phyloP scores from a whole-genome alignment of 1,140 invertebrate genomes.

The Lethocerus indicus region DNA sequence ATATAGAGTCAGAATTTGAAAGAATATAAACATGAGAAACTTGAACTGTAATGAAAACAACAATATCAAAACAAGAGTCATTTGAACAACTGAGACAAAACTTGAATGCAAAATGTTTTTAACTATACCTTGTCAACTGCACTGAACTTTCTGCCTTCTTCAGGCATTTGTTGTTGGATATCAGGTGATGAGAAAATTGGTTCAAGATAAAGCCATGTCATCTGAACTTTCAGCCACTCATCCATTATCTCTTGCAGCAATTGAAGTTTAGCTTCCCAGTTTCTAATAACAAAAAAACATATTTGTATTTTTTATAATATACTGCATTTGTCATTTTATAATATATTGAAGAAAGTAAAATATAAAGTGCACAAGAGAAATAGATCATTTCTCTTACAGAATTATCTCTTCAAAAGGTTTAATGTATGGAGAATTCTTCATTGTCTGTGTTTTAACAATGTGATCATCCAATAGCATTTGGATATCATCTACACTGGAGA shows the following conservation, averaged over 20 bases:
- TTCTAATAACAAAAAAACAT: slow-evolving; percentile 26
- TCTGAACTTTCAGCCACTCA: slow-evolving; percentile 90
- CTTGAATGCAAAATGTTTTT: not conserved
- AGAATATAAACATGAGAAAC: too few relatives aligned
- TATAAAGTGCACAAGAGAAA: too few relatives aligned
- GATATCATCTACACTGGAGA: slow-evolving; percentile 86
- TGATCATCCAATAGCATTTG: slow-evolving; percentile 92
- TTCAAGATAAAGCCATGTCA: slow-evolving; percentile 93
- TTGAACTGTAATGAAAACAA: too few relatives aligned
- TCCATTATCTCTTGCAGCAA: slow-evolving; percentile 82
- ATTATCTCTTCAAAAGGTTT: slow-evolving; percentile 80
- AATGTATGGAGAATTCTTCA: slow-evolving; percentile 93
- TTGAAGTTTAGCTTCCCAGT: slow-evolving; percentile 62
- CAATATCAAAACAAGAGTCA: slow-evolving; percentile 12
- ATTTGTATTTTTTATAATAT: not conserved
- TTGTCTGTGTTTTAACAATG: slow-evolving; percentile 91
- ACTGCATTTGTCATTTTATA: not conserved
- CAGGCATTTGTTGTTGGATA: slow-evolving; percentile 83
- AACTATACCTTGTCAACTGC: slow-evolving; percentile 66
- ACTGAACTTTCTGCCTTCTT: slow-evolving; percentile 74
- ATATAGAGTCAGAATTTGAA: too few relatives aligned
- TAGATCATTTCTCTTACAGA: slow-evolving; percentile 45
- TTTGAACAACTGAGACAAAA: slow-evolving; percentile 16
- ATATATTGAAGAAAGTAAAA: not conserved
- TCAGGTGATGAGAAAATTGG: slow-evolving; percentile 96